Base-by-base conservation (phyloP, 2,888 invertebrate species). In the Neoascia interrupta region DNA sequence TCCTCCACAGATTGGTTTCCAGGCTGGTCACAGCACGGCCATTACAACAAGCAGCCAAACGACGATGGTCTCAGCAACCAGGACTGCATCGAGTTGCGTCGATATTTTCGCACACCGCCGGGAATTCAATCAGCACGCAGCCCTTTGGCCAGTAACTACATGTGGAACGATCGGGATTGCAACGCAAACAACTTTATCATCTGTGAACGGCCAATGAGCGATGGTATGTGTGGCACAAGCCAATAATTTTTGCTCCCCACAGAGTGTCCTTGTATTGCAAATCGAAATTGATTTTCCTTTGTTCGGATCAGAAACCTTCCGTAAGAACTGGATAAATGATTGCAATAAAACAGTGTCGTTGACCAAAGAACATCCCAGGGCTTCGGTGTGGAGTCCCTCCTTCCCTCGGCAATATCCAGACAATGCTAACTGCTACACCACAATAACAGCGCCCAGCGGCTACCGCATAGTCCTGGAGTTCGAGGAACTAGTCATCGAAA, bases 141-240 rank as follows among this genome's bases (percentile, higher is more conserved):
- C 18, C 87, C 89, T 51, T 84, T 90, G 0, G 89, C 92, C 0
- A 87, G 90, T 15, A 90, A 91, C 80, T 94, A 93, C 88, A 94
- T 92, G 91, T 95, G 95, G 95, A 96, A 96, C 86, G 95, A 95
- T 85, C 86, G 95, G 19, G 93, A 93, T 83, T 96, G 95, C 86
- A 87, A 90, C 15, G 93, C 93, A 26, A 91, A 91, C 53, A 95
- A 95, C 88, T 92, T 92, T 88, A 94, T 92, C 86, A 91, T 95
- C 28, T 95, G 95, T 86, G 93, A 95, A 87, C 90, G 91, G 51
- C 91, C 93, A n/a, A 91, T 92, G 75, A 90, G 90, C 60, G 92
- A 92, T 86, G 93, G 94, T 94, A 87, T 31, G 53, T 61, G 15
- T 26, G 31, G 1, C 1, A 1, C n/a, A n/a, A n/a, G n/a, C n/a